Evolutionary conservation across 2,113 vertebrate species (phyloP).

Genomic region (Eubucco bourcierii): DNA sequence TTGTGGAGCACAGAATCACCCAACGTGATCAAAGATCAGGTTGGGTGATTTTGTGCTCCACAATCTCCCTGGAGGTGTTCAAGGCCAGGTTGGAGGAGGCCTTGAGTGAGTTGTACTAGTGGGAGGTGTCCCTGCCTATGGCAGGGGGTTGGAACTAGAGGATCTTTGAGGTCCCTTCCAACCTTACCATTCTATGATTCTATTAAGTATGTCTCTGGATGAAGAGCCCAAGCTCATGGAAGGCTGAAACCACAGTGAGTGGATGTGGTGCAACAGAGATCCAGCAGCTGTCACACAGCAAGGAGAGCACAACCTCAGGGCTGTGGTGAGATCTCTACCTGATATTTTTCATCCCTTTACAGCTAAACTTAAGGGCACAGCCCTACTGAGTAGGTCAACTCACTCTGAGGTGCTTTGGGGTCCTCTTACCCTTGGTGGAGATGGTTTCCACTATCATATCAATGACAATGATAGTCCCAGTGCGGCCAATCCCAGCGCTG

Average conservation of each 20-base stretch:
- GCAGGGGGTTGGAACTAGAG: too few species aligned
- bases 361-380: not conserved
- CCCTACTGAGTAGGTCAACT: not conserved
- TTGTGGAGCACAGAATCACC: too few species aligned
- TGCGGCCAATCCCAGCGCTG: constrained; percentile 96
- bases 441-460: constrained; percentile 94
- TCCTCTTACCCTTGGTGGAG: constrained; percentile 83
- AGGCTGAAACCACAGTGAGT: not conserved
- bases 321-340: not conserved
- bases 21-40: too few species aligned
- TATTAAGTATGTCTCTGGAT: not conserved
- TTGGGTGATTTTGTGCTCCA: too few species aligned
- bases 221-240: not conserved
- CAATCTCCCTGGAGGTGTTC: too few species aligned
- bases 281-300: not conserved
- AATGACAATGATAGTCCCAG: constrained; percentile 93
- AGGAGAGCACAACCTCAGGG: not conserved
- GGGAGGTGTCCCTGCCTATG: too few species aligned
- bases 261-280: not conserved
- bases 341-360: not conserved
- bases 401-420: not conserved
- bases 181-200: too few species aligned
- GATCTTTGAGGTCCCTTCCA: too few species aligned
- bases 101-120: too few species aligned
- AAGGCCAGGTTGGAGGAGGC: too few species aligned